Conservation (phyloP, 2,797 vertebrate species). For the Notoglanidium macrostoma region DNA sequence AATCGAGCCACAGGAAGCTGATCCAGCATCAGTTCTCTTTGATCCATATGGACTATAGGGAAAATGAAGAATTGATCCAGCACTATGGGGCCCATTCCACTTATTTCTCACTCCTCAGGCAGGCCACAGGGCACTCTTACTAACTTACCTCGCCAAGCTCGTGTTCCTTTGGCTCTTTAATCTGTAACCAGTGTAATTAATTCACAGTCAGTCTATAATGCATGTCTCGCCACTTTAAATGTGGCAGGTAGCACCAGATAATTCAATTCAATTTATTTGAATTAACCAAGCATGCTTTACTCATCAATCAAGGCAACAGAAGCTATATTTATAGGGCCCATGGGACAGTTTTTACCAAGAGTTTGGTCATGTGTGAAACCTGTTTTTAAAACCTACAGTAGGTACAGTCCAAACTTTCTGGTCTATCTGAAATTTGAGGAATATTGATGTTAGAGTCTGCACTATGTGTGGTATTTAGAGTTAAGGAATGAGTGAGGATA, state of each 20-base stretch:
- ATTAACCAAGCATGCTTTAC: slow-evolving; percentile 24
- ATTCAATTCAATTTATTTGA: slow-evolving; percentile 8
- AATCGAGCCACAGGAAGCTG: slow-evolving; percentile 20
- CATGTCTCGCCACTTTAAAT: neutral
- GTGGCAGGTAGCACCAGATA: slow-evolving; percentile 6
- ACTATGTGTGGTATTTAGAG: neutral
- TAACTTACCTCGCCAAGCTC: slow-evolving; percentile 8
- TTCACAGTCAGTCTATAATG: slow-evolving; percentile 5
- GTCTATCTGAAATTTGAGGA: neutral
- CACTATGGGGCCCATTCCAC: slow-evolving; percentile 1
- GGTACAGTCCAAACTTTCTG: too few species aligned
- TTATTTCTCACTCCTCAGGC: slow-evolving; percentile 22
- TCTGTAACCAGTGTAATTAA: slow-evolving; percentile 28
- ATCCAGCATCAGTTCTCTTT: slow-evolving; percentile 2
- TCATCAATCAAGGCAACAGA: slow-evolving; percentile 17
- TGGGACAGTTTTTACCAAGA: neutral
- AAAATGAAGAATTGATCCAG: slow-evolving; percentile 19
- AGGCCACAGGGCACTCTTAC: neutral
- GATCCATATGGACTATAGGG: neutral
- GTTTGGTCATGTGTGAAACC: neutral
- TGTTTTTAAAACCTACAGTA: neutral
- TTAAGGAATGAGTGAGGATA: neutral
- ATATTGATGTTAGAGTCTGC: neutral
- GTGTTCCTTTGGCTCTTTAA: slow-evolving; percentile 6
- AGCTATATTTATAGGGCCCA: neutral